A percentile compares a stretch with the other conserved stretches of the same genome.
phyloP scores from a whole-genome alignment of 2,113 vertebrate species.

The Anguilla japonica region DNA sequence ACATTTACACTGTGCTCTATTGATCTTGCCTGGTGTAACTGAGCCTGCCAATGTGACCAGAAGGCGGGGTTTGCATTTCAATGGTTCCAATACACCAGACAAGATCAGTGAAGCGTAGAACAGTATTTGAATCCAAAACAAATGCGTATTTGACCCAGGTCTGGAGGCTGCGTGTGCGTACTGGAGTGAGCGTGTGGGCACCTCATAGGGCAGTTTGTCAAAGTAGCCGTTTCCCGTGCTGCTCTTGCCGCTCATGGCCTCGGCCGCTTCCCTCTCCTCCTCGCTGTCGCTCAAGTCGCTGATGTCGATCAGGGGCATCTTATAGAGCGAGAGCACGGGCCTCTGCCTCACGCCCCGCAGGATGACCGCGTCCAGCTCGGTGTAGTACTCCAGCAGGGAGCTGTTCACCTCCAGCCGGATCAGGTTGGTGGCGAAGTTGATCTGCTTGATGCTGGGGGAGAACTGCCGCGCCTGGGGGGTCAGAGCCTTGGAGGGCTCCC shows the following conservation, averaged over 20 bases:
- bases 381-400: slow-evolving; percentile 93
- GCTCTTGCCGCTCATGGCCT: slow-evolving; percentile 69
- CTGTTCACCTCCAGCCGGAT: slow-evolving; percentile 95
- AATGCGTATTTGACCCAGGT: no score
- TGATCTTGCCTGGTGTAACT: no score
- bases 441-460: slow-evolving; percentile 89
- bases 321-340: slow-evolving; percentile 82
- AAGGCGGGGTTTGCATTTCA: no score
- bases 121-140: no score
- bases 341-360: slow-evolving; percentile 88
- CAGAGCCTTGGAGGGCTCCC: slow-evolving; percentile 81
- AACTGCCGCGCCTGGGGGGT: slow-evolving; percentile 91
- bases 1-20: no score
- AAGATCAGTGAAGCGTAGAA: no score
- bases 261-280: slow-evolving; percentile 77
- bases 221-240: slow-evolving; percentile 88
- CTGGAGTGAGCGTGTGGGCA: slow-evolving; percentile 43
- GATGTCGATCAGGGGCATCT: slow-evolving; percentile 84
- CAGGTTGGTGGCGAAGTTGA: slow-evolving; percentile 91
- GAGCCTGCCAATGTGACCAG: no score
- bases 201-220: slow-evolving; percentile 97
- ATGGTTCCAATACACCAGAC: no score
- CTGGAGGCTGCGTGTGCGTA: no score
- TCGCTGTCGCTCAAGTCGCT: slow-evolving; percentile 87
- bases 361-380: slow-evolving; percentile 92